Evolutionary conservation across 2,113 vertebrate genomes (phyloP).

Genomic region (Bubo scandiacus): DNA sequence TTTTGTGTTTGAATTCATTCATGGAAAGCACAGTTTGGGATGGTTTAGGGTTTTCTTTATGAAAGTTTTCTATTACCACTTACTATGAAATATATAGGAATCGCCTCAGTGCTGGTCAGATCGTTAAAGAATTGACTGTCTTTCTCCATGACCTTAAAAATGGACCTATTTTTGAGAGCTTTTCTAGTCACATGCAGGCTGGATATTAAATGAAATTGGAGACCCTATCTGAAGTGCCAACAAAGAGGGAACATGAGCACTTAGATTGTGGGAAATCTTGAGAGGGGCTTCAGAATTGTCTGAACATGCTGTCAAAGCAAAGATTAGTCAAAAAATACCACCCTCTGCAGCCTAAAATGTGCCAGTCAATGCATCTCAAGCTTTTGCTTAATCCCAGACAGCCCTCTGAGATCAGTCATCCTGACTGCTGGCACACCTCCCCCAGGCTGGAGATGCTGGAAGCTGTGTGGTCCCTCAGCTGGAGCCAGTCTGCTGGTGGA

Average conservation of each 20-base stretch:
- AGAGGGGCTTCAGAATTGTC: neutral
- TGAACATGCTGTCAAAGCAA: neutral
- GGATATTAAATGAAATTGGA: conserved; percentile 6
- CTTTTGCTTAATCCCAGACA: neutral
- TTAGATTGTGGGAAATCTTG: neutral
- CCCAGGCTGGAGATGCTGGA: neutral
- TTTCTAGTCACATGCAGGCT: neutral
- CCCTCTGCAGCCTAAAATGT: neutral
- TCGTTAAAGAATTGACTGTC: neutral
- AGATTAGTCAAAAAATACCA: neutral
- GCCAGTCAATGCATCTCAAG: neutral
- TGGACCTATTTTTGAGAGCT: neutral
- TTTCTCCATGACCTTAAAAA: neutral
- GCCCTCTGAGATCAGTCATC: neutral
- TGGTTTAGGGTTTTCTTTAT: neutral
- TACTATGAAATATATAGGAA: neutral
- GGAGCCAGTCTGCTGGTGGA: neutral
- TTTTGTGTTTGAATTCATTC: neutral
- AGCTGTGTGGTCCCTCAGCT: neutral
- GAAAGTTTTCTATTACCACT: neutral
- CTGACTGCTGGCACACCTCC: neutral
- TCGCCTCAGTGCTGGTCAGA: neutral
- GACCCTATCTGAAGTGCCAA: neutral
- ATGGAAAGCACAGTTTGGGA: neutral
- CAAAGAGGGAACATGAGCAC: neutral